A percentile compares a stretch with the other conserved stretches of the same genome.
Evolutionary conservation across 2,113 vertebrate species (phyloP).

Genomic region (Phocoena sinus): DNA sequence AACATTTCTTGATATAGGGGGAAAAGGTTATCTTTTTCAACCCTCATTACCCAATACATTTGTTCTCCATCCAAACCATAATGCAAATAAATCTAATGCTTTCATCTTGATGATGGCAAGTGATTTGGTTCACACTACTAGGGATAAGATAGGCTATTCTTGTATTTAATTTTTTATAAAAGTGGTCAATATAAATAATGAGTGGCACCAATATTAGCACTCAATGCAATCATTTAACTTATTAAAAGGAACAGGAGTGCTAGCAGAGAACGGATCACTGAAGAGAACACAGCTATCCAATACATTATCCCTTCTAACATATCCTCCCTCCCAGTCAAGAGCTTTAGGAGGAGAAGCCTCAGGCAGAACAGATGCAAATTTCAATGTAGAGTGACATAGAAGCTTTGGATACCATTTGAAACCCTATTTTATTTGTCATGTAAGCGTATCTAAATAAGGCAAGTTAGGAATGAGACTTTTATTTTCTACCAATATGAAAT

Average conservation of each 20-base stretch:
- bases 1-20: background rate
- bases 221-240: background rate
- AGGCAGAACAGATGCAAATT: background rate
- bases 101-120: background rate
- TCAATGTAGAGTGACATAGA: background rate
- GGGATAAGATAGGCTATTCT: background rate
- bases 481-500: slow-evolving; percentile 15
- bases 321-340: background rate
- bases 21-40: background rate
- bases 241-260: background rate
- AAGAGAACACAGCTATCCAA: background rate
- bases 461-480: background rate
- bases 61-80: background rate
- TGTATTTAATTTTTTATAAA: background rate
- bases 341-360: background rate
- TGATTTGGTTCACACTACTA: background rate
- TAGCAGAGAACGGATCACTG: background rate
- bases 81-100: background rate
- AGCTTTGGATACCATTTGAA: slow-evolving; percentile 8
- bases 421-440: slow-evolving; percentile 22
- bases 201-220: background rate
- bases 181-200: background rate
- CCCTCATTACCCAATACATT: background rate
- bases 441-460: background rate
- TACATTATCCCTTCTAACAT: background rate